These are phyloP conservation scores for Perizoma flavofasciatum DNA, from an alignment of 2,888 invertebrate species.

Conservation along the genomic window DNA sequence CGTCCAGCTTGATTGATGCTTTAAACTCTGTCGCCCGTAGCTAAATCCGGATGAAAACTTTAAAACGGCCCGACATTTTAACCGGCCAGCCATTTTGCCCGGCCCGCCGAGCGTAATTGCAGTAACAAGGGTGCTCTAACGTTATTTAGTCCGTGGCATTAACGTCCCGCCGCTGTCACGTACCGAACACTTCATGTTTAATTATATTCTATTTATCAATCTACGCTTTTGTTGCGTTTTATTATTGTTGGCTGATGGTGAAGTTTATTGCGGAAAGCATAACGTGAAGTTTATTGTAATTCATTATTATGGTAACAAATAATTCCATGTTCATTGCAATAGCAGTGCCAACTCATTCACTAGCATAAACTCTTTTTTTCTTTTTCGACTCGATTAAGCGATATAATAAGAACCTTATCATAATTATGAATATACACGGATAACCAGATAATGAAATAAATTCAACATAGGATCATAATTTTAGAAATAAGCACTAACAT, in stretches of 20 bases:
- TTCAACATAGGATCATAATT: too few species aligned
- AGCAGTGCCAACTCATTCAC: not conserved
- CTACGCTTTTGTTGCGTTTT: conserved; percentile 49
- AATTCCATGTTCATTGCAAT: not conserved
- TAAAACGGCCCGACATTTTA: conserved; percentile 66
- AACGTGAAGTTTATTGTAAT: conserved; percentile 1
- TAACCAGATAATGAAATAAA: too few species aligned
- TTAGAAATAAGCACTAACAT: too few species aligned
- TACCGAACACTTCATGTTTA: conserved; percentile 65
- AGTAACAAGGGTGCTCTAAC: conserved; percentile 80
- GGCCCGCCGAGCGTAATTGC: conserved; percentile 64
- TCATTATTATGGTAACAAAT: too few species aligned
- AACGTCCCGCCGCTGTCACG: conserved; percentile 69
- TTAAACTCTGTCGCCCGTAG: conserved; percentile 59
- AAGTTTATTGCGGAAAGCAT: conserved; percentile 10
- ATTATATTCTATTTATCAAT: conserved; percentile 72
- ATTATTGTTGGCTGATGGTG: conserved; percentile 35
- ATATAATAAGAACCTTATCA: too few species aligned
- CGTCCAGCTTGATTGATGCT: conserved; percentile 61
- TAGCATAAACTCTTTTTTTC: too few species aligned
- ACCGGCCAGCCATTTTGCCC: conserved; percentile 56
- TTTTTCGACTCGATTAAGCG: too few species aligned
- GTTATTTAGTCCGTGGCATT: conserved; percentile 76
- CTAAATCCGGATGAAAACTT: conserved; percentile 68
- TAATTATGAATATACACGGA: too few species aligned